phyloP scores from a whole-genome alignment of 1,140 invertebrate genomes.

The Apis mellifera region DNA sequence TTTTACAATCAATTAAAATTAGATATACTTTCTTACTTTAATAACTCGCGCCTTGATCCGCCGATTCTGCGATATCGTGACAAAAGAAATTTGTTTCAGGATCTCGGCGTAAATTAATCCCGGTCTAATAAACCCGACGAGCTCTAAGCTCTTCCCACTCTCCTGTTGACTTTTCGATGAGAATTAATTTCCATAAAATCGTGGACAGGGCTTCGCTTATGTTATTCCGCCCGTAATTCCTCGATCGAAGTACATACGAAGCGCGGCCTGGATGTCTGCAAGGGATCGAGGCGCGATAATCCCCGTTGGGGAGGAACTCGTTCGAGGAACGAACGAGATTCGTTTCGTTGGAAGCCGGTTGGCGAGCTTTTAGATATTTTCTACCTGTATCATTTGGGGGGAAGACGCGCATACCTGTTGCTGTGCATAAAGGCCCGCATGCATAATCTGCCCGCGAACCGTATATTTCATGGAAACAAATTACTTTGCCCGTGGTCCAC shows the following conservation, averaged over 20 bases:
- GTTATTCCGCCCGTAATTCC: background rate
- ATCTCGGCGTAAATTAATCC: too few species aligned
- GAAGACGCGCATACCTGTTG: slow-evolving; percentile 41
- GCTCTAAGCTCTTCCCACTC: too few species aligned
- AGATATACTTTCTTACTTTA: background rate
- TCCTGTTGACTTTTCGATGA: background rate
- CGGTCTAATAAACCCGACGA: background rate
- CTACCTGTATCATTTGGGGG: slow-evolving; percentile 14
- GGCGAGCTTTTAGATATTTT: background rate
- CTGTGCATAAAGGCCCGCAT: slow-evolving; percentile 23
- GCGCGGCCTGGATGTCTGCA: too few species aligned
- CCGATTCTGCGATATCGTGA: background rate
- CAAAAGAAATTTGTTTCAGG: background rate
- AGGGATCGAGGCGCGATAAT: background rate
- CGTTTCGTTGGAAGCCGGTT: background rate
- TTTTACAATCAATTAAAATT: background rate
- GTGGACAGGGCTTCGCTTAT: background rate
- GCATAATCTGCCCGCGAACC: slow-evolving; percentile 41
- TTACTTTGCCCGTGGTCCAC: slow-evolving; percentile 1
- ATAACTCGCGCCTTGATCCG: too few species aligned
- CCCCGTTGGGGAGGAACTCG: background rate
- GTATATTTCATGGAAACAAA: slow-evolving; percentile 47
- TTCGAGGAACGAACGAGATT: slow-evolving; percentile 12
- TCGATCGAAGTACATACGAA: background rate
- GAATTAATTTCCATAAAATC: background rate